phyloP scores from a whole-genome alignment of 2,113 vertebrate species.

The Prochilodus magdalenae region DNA sequence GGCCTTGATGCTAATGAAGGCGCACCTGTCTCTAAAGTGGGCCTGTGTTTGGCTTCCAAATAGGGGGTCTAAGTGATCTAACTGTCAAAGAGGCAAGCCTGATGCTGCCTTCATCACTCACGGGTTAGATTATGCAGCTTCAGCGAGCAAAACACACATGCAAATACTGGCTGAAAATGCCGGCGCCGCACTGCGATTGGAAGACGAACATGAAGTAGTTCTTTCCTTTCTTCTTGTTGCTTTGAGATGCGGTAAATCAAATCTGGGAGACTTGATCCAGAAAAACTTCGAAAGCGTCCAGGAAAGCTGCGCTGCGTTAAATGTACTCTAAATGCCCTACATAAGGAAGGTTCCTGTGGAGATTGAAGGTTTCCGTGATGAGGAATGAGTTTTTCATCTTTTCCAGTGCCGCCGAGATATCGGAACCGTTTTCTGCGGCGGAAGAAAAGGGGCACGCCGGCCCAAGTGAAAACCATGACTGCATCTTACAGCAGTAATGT shows the following conservation, averaged over 20 bases:
- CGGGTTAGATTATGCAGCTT: constrained; percentile 49
- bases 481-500: no score
- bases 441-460: no score
- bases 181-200: not conserved
- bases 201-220: not conserved
- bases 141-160: constrained; percentile 32
- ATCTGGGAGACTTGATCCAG: not conserved
- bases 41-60: constrained; percentile 63
- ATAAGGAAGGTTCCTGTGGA: not conserved
- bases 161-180: constrained; percentile 9
- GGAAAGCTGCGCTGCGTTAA: not conserved
- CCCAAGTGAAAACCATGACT: no score
- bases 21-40: constrained; percentile 48
- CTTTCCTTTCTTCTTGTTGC: not conserved
- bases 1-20: constrained; percentile 39
- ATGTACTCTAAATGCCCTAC: not conserved
- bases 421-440: no score
- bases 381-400: not conserved
- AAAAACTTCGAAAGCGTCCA: not conserved
- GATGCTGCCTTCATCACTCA: constrained; percentile 59
- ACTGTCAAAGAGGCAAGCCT: constrained; percentile 56
- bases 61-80: constrained; percentile 60
- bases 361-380: not conserved
- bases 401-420: no score
- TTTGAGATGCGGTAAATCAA: constrained; percentile 5